Evolutionary conservation across 2,888 invertebrate species (phyloP).

Genomic region (Troglohyphantes excavatus): DNA sequence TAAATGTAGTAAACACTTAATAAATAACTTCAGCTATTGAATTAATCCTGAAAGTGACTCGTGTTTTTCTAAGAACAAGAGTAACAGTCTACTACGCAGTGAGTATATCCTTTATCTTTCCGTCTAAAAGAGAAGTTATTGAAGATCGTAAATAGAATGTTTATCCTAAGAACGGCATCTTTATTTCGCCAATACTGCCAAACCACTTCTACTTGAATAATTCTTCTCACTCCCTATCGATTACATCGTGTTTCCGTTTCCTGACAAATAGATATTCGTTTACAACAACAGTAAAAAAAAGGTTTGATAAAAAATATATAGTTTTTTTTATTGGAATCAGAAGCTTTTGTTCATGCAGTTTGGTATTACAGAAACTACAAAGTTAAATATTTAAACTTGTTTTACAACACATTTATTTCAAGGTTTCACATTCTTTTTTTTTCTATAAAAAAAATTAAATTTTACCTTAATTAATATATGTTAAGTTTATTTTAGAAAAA

Average conservation of each 20-base stretch:
- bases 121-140: not conserved
- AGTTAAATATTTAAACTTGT: too few species aligned
- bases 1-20: too few species aligned
- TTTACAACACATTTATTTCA: too few species aligned
- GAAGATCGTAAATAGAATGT: slow-evolving; percentile 8
- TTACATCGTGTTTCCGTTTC: not conserved
- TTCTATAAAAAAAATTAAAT: too few species aligned
- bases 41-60: not conserved
- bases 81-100: not conserved
- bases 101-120: not conserved
- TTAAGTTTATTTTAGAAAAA: too few species aligned
- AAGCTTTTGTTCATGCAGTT: not conserved
- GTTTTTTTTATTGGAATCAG: not conserved
- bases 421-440: too few species aligned
- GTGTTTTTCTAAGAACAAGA: not conserved
- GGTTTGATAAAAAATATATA: not conserved
- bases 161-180: not conserved
- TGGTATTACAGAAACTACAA: too few species aligned
- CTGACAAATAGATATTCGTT: not conserved
- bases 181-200: not conserved
- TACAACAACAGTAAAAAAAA: not conserved
- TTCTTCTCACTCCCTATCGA: not conserved
- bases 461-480: too few species aligned
- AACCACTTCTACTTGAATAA: not conserved
- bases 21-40: not conserved